A percentile compares a stretch with the other conserved stretches of the same genome.
Evolutionary conservation across 53 echinoderm and acorn worm species (phyloP).

Genomic region (Henricia sp.): DNA sequence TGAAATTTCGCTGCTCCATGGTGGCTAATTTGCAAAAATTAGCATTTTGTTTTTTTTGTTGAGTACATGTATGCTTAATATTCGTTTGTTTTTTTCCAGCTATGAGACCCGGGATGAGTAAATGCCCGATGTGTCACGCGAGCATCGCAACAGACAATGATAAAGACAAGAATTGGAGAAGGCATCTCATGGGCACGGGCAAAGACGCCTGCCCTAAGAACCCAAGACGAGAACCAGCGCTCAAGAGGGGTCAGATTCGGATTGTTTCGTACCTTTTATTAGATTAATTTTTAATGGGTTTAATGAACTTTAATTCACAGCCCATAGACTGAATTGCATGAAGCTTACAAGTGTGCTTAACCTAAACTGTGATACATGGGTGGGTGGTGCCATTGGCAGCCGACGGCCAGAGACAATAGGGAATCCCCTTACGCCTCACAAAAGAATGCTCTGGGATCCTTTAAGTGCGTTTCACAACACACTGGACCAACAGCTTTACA

Average conservation of each 20-base stretch:
- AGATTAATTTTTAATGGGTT: neutral
- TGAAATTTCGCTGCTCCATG: no score
- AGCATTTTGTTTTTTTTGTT: neutral
- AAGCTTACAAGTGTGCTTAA: no score
- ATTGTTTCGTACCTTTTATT: neutral
- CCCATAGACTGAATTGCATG: no score
- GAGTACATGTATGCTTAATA: neutral
- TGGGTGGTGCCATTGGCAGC: no score
- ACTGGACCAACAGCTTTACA: no score
- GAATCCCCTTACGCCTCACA: no score
- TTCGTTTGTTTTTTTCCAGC: conserved; percentile 50
- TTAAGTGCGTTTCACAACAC: no score
- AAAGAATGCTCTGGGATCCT: no score
- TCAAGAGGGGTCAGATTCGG: conserved; percentile 68
- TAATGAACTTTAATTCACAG: no score
- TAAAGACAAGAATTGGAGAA: conserved; percentile 88
- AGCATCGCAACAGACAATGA: conserved; percentile 80
- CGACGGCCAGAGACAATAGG: no score
- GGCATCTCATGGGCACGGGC: conserved; percentile 81
- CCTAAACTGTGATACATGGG: no score
- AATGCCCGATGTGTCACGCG: conserved; percentile 86
- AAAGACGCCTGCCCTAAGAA: conserved; percentile 80
- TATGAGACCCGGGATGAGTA: conserved; percentile 67
- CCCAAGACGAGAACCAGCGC: conserved; percentile 64
- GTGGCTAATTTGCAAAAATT: no score